These are phyloP conservation scores for Sarcophaga peregrina DNA, from an alignment of 1,140 invertebrate genomes.

Conservation along the genomic window DNA sequence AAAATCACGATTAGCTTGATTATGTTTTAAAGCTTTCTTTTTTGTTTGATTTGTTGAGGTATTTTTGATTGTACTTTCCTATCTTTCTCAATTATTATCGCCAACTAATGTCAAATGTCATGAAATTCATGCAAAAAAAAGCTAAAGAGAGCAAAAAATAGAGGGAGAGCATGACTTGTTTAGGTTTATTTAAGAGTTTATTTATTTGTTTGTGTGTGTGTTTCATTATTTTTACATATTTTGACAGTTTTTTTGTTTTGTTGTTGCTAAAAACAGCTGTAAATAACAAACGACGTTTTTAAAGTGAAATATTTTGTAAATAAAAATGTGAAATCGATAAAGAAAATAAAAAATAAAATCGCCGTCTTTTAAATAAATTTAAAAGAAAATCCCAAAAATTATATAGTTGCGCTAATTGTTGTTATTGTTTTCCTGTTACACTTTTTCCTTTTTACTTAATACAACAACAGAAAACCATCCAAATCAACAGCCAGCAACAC, in stretches of 20 bases:
- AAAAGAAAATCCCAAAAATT: background rate
- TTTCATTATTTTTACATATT: background rate
- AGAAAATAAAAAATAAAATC: slow-evolving; percentile 2
- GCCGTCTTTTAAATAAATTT: background rate
- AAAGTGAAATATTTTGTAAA: slow-evolving; percentile 6
- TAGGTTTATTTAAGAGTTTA: background rate
- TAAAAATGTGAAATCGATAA: slow-evolving; percentile 22
- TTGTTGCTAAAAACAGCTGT: slow-evolving; percentile 32
- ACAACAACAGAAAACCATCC: background rate
- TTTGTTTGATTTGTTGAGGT: background rate
- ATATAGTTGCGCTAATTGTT: background rate
- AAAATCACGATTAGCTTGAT: background rate
- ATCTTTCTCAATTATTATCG: background rate
- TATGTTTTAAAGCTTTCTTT: slow-evolving; percentile 1
- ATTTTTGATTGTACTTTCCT: background rate
- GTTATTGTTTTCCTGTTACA: background rate
- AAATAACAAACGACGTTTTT: background rate
- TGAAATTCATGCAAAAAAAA: background rate
- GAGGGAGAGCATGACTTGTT: background rate
- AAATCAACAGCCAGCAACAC: too few relatives aligned
- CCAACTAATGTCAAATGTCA: slow-evolving; percentile 33
- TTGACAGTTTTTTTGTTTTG: slow-evolving; percentile 26
- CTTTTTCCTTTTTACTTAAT: background rate
- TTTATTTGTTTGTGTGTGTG: background rate
- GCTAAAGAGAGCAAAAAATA: background rate